phyloP scores from a whole-genome alignment of 2,888 invertebrate genomes.

The Petrolisthes manimaculis region DNA sequence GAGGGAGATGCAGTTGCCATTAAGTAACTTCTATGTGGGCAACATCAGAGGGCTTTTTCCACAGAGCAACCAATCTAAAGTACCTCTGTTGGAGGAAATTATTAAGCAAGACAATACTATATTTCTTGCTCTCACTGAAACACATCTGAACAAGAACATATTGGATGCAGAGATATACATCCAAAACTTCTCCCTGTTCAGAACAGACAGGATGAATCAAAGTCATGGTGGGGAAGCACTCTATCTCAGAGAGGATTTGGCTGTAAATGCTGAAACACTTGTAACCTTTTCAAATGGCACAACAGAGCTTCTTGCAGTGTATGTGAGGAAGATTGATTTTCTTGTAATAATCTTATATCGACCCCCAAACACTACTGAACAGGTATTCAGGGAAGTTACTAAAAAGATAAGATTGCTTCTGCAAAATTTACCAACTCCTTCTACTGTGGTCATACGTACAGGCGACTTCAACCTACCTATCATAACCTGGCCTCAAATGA shows the following conservation, averaged over 20 bases:
- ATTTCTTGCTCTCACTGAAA: slow-evolving; percentile 19
- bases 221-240: slow-evolving; percentile 12
- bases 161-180: slow-evolving; percentile 21
- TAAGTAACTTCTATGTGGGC: slow-evolving; percentile 1
- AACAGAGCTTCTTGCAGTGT: slow-evolving; percentile 16
- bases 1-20: background rate
- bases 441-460: slow-evolving; percentile 13
- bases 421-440: slow-evolving; percentile 3
- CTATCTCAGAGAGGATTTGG: slow-evolving; percentile 14
- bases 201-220: slow-evolving; percentile 13
- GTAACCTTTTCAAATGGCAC: slow-evolving; percentile 2
- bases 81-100: slow-evolving; percentile 19
- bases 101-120: background rate
- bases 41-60: slow-evolving; percentile 19
- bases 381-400: background rate
- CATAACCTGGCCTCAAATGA: slow-evolving; percentile 10
- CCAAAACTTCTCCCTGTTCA: slow-evolving; percentile 5
- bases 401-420: background rate
- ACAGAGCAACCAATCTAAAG: slow-evolving; percentile 24
- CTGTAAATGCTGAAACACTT: slow-evolving; percentile 31
- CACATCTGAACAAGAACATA: slow-evolving; percentile 20
- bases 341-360: slow-evolving; percentile 7
- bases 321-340: background rate
- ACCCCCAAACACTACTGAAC: slow-evolving; percentile 11
- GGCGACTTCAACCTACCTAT: slow-evolving; percentile 22